Evolutionary conservation across 2,113 vertebrate species (phyloP).

Genomic region (Clarias gariepinus): DNA sequence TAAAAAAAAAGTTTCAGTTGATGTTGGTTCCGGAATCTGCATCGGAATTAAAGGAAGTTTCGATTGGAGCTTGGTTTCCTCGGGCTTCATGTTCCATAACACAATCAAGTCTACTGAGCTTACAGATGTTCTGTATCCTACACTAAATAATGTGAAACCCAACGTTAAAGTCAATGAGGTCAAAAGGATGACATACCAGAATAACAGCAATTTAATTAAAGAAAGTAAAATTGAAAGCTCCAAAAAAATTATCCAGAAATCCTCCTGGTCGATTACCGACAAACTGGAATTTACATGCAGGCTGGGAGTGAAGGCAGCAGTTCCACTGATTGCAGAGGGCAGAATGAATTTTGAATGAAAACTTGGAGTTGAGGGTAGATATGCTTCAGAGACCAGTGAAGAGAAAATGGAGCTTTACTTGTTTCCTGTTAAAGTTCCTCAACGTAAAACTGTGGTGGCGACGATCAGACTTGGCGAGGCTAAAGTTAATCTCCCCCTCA

Average conservation of each 20-base stretch:
- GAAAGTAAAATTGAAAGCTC: constrained; percentile 17
- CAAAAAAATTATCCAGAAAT: constrained; percentile 39
- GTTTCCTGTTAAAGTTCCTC: constrained; percentile 9
- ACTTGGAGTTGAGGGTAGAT: not conserved
- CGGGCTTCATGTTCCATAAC: constrained; percentile 55
- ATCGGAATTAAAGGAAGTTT: constrained; percentile 37
- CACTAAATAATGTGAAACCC: constrained; percentile 18
- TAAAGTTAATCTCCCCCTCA: constrained; percentile 49
- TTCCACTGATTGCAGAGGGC: constrained; percentile 19
- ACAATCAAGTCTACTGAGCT: constrained; percentile 40
- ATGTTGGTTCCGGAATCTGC: constrained; percentile 51
- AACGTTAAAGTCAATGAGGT: constrained; percentile 23
- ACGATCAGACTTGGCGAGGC: constrained; percentile 38
- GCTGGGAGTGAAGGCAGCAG: constrained; percentile 34
- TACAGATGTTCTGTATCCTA: constrained; percentile 42
- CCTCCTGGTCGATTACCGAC: constrained; percentile 42
- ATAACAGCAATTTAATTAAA: not conserved
- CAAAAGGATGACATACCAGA: constrained; percentile 30
- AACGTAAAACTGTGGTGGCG: constrained; percentile 29
- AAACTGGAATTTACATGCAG: not conserved
- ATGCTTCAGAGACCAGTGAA: not conserved
- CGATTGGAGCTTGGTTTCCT: constrained; percentile 18
- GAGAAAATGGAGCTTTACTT: constrained; percentile 27
- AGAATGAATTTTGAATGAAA: constrained; percentile 16
- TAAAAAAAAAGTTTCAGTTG: constrained; percentile 31